phyloP scores from a whole-genome alignment of 2,113 vertebrate genomes.

The Muntiacus reevesi region DNA sequence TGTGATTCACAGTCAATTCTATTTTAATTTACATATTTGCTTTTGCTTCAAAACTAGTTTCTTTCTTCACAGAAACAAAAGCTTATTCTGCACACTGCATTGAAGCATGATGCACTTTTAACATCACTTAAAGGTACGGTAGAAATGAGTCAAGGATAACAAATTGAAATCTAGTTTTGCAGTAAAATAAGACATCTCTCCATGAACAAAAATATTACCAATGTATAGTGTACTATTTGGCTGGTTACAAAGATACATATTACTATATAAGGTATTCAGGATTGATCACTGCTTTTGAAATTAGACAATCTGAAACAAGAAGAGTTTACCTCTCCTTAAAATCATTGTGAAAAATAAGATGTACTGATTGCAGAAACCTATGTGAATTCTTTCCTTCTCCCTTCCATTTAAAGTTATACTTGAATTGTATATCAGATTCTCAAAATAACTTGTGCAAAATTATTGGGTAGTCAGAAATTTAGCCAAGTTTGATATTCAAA shows the following conservation, averaged over 20 bases:
- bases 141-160: not conserved
- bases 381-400: not conserved
- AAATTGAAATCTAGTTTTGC: not conserved
- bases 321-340: not conserved
- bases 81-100: not conserved
- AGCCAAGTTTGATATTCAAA: not conserved
- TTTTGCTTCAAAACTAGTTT: not conserved
- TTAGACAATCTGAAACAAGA: not conserved
- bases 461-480: not conserved
- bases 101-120: not conserved
- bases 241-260: not conserved
- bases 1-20: not conserved
- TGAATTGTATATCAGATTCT: not conserved
- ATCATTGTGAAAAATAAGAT: not conserved
- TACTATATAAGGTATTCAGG: not conserved
- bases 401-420: not conserved
- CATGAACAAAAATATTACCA: not conserved
- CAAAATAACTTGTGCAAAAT: not conserved
- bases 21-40: not conserved
- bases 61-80: not conserved
- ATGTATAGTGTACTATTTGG: not conserved
- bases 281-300: not conserved
- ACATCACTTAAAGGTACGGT: not conserved
- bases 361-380: not conserved
- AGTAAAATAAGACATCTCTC: not conserved